Base-by-base conservation (phyloP, 2,797 vertebrate genomes). In the Sphaeramia orbicularis region DNA sequence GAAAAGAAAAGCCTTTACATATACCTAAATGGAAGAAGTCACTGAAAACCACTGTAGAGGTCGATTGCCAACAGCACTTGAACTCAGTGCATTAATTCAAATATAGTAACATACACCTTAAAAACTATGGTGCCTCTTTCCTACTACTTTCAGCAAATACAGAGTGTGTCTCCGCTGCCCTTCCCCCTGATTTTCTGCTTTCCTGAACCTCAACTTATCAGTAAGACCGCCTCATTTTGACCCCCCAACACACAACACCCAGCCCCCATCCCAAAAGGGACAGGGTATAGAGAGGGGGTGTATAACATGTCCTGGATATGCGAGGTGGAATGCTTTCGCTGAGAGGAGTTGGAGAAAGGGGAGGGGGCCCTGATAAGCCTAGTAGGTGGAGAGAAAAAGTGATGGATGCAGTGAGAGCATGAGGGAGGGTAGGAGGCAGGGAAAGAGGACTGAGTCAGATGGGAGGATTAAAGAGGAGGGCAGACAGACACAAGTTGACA, bases 171-270 rank as follows among this genome's bases (percentile, higher is more conserved):
- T 57, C 42, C 48, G 44, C 19, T 37, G 19, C 80, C 81, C 74
- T 61, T 48, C 81, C 80, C 70, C 76, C 71, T 18, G 11, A 7
- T 50, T 37, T 73, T 80, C 71, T 70, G 54, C 78, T 83, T 62
- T 80, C 71, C 58, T 76, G 70, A 76, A 88, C 81, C 87, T 80
- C 85, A 86, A 88, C 78, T 88, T 88, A 91, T 90, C 89, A 88
- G 77, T 19, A 71, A 27, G 53, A 53, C 14, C 9, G 27, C 78
- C 78, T 80, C 32, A 7, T 48, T 59, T 56, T 80, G 75, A 86
- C 84, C 85, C 85, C 77, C 82, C 57, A 45, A 80, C 48, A 60
- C 12, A 9, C 60, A 71, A 65, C 71, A 72, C 88, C 86, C 84
- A 66, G 64, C 82, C 86, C 84, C 85, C 85, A 84, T 48, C 68